These are phyloP conservation scores for Dendropsophus ebraccatus DNA, from an alignment of 2,113 vertebrate species.

Conservation along the genomic window DNA sequence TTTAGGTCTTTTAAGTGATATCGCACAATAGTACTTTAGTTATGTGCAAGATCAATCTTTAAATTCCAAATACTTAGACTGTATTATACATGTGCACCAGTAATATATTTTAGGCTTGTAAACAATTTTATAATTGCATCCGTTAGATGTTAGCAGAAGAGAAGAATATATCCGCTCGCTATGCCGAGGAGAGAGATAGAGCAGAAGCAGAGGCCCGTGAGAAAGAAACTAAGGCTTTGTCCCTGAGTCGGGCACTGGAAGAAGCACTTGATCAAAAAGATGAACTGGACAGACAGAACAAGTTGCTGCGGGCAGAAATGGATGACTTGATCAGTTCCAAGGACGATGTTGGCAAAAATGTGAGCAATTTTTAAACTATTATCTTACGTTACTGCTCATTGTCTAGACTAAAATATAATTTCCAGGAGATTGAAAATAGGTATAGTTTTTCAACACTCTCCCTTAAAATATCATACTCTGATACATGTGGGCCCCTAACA, in stretches of 20 bases:
- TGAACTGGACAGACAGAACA: conserved; percentile 86
- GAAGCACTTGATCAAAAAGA: conserved; percentile 81
- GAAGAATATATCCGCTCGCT: conserved; percentile 81
- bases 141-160: conserved; percentile 87
- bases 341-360: conserved; percentile 89
- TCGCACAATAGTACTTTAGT: too few relatives aligned
- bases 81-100: too few relatives aligned
- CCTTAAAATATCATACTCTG: too few relatives aligned
- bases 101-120: not conserved
- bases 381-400: not conserved
- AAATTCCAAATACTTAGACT: not conserved
- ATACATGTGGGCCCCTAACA: too few relatives aligned
- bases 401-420: too few relatives aligned
- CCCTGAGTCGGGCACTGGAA: conserved; percentile 79
- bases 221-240: conserved; percentile 83
- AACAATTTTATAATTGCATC: not conserved
- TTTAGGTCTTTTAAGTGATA: too few relatives aligned
- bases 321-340: conserved; percentile 88
- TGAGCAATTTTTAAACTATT: conserved; percentile 63
- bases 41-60: not conserved
- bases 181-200: conserved; percentile 83
- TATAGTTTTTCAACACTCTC: too few relatives aligned
- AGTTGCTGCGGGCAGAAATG: conserved; percentile 84
- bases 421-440: not conserved
- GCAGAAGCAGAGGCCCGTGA: conserved; percentile 87